phyloP scores from a whole-genome alignment of 2,113 vertebrate species.

The Phaethon lepturus region DNA sequence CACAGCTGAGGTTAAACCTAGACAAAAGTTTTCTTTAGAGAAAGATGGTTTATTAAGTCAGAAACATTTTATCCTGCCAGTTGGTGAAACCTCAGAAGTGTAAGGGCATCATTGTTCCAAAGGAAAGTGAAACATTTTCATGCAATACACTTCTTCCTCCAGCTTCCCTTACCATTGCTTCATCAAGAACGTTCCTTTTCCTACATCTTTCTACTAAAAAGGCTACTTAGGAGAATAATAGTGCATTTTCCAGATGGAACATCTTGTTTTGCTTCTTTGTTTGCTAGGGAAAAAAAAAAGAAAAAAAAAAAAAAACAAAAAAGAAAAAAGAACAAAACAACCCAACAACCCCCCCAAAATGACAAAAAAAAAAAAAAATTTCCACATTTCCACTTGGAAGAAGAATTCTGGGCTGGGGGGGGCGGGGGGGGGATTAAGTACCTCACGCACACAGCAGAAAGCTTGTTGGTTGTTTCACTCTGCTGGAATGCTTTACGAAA shows the following conservation, averaged over 20 bases:
- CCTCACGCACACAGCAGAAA: constrained; percentile 1
- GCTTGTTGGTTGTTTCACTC: neutral
- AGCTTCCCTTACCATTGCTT: neutral
- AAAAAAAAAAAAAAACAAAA: neutral
- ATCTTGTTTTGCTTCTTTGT: neutral
- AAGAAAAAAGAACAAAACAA: neutral
- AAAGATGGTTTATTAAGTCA: neutral
- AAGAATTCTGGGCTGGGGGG: too few relatives aligned
- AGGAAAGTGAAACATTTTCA: neutral
- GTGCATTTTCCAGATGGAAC: neutral
- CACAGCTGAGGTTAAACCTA: neutral
- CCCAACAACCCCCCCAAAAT: neutral
- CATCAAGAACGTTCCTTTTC: neutral
- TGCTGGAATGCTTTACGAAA: constrained; percentile 48
- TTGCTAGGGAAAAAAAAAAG: neutral
- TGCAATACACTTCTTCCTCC: neutral
- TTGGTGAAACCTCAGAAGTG: neutral
- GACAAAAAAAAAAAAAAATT: neutral
- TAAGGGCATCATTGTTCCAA: neutral
- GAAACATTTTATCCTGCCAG: neutral
- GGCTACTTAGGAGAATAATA: neutral
- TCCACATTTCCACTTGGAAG: neutral
- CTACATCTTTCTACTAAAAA: neutral
- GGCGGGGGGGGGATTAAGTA: too few relatives aligned
- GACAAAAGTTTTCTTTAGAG: neutral